These are phyloP conservation scores for Gymnoscopelus braueri DNA, from an alignment of 2,797 vertebrate genomes.

Conservation along the genomic window DNA sequence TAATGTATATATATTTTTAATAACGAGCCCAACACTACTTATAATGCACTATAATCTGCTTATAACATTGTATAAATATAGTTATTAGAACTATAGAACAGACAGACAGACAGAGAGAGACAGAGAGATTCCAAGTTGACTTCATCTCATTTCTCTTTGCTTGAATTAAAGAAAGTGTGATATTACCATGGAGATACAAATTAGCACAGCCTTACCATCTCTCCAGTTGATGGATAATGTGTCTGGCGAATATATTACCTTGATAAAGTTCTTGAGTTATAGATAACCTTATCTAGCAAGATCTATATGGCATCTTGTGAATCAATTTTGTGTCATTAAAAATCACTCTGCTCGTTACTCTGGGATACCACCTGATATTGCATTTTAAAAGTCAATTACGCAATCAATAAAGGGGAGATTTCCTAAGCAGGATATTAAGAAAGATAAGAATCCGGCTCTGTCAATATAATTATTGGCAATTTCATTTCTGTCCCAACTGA, in stretches of 20 bases:
- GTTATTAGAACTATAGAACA: no score
- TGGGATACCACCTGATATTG: constrained; percentile 63
- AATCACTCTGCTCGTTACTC: constrained; percentile 60
- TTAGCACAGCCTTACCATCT: constrained; percentile 27
- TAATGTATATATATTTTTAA: no score
- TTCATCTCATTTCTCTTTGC: constrained; percentile 13
- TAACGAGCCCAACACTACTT: no score
- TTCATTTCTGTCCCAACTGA: constrained; percentile 37
- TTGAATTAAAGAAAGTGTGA: constrained; percentile 30
- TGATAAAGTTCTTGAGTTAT: constrained; percentile 50
- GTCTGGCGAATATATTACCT: constrained; percentile 54
- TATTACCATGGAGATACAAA: constrained; percentile 23
- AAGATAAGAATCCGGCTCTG: constrained; percentile 63
- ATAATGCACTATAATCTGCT: no score
- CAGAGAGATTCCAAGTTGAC: constrained; percentile 18
- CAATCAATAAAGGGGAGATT: constrained; percentile 69
- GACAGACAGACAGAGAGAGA: background rate
- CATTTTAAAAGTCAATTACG: constrained; percentile 73
- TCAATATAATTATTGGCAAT: constrained; percentile 64
- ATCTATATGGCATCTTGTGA: constrained; percentile 56
- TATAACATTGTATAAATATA: no score
- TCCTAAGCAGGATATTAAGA: constrained; percentile 75
- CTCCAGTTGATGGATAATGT: constrained; percentile 30
- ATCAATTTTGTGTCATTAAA: constrained; percentile 74
- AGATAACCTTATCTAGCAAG: constrained; percentile 52